Conservation (phyloP, 2,797 vertebrate genomes). For the Alfaro cultratus region DNA sequence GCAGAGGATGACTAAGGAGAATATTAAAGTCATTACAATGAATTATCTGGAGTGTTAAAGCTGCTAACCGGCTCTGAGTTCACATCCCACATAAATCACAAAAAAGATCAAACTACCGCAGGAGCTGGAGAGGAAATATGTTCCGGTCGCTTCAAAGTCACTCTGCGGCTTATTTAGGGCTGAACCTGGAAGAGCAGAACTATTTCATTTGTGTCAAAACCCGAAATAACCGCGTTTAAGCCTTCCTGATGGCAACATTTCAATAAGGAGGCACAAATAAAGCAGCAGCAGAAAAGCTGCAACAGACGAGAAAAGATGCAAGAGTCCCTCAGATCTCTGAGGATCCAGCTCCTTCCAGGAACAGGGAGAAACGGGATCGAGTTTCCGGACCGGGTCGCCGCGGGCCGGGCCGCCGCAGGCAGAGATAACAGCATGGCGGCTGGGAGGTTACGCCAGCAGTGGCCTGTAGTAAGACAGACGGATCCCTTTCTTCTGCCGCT, state of each 20-base stretch:
- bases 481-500: conserved; percentile 63
- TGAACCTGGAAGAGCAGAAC: not conserved
- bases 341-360: conserved; percentile 28
- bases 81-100: not conserved
- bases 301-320: conserved; percentile 18
- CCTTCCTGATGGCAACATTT: not conserved
- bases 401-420: conserved; percentile 61
- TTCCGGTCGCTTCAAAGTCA: not conserved
- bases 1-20: conserved; percentile 10
- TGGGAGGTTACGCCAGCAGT: conserved; percentile 62
- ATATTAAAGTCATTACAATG: not conserved
- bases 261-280: not conserved
- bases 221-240: not conserved
- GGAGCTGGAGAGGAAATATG: not conserved
- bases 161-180: not conserved
- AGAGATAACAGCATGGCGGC: conserved; percentile 25
- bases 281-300: conserved; percentile 6
- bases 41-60: not conserved
- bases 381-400: conserved; percentile 60
- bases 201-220: not conserved
- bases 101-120: not conserved
- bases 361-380: conserved; percentile 42
- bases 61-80: not conserved
- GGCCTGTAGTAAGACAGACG: conserved; percentile 60
- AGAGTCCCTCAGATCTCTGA: conserved; percentile 25